Evolutionary conservation across 2,113 vertebrate genomes (phyloP).

Genomic region (Petromus typicus): DNA sequence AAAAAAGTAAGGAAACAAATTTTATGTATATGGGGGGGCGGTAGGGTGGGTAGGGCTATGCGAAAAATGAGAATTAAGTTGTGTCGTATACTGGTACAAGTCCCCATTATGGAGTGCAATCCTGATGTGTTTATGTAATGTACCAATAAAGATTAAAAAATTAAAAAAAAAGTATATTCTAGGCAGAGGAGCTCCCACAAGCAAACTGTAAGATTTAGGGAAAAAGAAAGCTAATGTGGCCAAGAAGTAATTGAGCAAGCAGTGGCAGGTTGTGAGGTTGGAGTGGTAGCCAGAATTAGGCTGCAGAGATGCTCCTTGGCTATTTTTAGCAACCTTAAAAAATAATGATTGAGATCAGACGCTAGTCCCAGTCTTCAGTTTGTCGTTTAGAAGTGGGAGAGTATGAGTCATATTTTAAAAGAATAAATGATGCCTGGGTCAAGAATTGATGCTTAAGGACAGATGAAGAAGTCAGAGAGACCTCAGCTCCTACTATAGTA

Average conservation of each 20-base stretch:
- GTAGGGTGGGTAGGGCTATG: too few relatives aligned
- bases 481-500: too few relatives aligned
- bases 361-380: not conserved
- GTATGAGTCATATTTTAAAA: not conserved
- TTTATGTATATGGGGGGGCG: too few relatives aligned
- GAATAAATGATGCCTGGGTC: not conserved
- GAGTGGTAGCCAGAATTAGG: not conserved
- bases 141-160: too few relatives aligned
- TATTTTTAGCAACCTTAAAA: not conserved
- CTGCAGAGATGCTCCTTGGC: too few relatives aligned
- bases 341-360: not conserved
- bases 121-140: too few relatives aligned
- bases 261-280: not conserved
- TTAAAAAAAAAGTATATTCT: too few relatives aligned
- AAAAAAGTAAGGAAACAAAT: too few relatives aligned
- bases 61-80: too few relatives aligned
- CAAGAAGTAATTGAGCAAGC: not conserved
- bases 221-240: not conserved
- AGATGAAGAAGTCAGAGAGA: not conserved
- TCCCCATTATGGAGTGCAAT: too few relatives aligned
- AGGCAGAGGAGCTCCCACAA: not conserved
- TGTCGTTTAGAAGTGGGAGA: not conserved
- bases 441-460: not conserved
- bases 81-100: too few relatives aligned
- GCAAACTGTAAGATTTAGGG: not conserved